phyloP scores from a whole-genome alignment of 53 echinoderm and acorn worm genomes.

The Zoroaster sp. region DNA sequence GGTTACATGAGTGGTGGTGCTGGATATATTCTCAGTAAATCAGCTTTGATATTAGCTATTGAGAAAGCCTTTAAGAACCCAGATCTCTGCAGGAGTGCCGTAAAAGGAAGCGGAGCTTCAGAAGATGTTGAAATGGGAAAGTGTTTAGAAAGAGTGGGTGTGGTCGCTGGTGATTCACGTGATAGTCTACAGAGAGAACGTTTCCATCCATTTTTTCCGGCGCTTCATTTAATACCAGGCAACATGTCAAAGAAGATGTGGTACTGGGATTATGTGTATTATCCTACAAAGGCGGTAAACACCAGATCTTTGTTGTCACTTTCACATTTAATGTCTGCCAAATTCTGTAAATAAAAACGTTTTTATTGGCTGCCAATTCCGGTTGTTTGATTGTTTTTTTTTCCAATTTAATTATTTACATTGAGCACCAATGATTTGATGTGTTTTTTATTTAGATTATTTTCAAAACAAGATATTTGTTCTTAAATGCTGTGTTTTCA shows the following conservation, averaged over 20 bases:
- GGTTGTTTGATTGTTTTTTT: too few species aligned
- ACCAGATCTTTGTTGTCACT: too few species aligned
- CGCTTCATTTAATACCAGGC: not conserved
- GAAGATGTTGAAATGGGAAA: constrained; percentile 91
- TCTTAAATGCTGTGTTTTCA: too few species aligned
- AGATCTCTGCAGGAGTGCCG: constrained; percentile 30
- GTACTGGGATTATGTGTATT: not conserved
- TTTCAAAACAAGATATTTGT: too few species aligned
- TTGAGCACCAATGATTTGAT: too few species aligned
- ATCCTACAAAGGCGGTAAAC: constrained; percentile 4
- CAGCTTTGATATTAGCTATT: constrained; percentile 5
- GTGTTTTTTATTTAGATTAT: too few species aligned
- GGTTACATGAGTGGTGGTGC: constrained; percentile 63
- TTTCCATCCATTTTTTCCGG: constrained; percentile 83
- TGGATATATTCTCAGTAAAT: constrained; percentile 48
- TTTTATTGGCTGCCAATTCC: too few species aligned
- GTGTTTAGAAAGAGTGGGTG: constrained; percentile 74
- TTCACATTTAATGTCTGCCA: too few species aligned
- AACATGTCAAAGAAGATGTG: not conserved
- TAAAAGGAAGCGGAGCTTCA: constrained; percentile 18
- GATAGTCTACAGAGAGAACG: constrained; percentile 54
- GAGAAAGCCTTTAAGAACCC: constrained; percentile 58
- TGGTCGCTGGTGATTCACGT: constrained; percentile 78
- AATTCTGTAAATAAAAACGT: too few species aligned
- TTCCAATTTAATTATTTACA: too few species aligned